These are phyloP conservation scores for Heliothis peltigera DNA, from an alignment of 2,888 invertebrate genomes.

Conservation along the genomic window DNA sequence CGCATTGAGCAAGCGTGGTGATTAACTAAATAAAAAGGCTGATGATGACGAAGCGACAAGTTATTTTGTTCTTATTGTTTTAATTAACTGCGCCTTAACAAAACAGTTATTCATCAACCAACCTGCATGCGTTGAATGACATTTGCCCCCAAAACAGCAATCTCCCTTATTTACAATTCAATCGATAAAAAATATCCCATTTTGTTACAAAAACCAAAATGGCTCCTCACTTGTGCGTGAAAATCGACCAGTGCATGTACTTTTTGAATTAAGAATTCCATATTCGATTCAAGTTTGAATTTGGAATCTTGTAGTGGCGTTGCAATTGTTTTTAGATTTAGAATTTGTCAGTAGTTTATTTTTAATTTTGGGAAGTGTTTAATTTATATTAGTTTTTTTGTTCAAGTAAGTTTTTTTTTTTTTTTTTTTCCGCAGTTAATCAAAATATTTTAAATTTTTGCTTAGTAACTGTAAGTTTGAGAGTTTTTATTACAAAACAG, in stretches of 20 bases:
- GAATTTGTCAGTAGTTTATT: not conserved
- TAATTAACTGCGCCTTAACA: not conserved
- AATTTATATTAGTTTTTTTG: not conserved
- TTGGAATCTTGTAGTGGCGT: not conserved
- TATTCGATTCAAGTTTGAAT: not conserved
- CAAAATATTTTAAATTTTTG: too few species aligned
- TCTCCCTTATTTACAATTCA: slow-evolving; percentile 15
- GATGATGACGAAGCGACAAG: too few species aligned
- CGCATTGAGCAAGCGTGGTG: too few species aligned
- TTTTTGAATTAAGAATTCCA: not conserved
- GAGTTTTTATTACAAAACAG: too few species aligned
- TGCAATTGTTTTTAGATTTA: not conserved
- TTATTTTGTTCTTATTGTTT: too few species aligned
- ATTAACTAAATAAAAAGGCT: too few species aligned
- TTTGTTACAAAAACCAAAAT: not conserved
- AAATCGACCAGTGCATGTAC: not conserved
- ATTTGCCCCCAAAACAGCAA: not conserved
- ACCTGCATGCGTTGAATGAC: not conserved
- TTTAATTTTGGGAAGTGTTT: not conserved
- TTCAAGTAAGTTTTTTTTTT: too few species aligned
- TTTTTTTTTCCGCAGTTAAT: too few species aligned
- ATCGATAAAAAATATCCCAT: not conserved
- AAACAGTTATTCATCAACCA: not conserved
- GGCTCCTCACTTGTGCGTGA: slow-evolving; percentile 3
- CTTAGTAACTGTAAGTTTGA: too few species aligned